A percentile compares a stretch with the other conserved stretches of the same genome.
Conservation (phyloP, 1,140 invertebrate genomes). For the Rhynchophorus ferrugineus region DNA sequence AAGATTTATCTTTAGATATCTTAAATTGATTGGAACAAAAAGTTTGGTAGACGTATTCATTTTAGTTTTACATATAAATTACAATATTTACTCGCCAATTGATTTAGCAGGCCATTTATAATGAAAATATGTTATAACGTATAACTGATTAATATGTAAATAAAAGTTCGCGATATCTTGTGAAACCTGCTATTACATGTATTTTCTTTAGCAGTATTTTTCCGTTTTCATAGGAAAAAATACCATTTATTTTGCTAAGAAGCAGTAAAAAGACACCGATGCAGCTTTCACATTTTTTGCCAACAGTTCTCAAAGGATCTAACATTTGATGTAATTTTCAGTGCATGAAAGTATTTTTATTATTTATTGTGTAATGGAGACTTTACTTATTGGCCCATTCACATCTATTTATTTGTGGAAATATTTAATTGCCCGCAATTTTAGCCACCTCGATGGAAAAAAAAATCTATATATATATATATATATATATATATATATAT, state of each 20-base stretch:
- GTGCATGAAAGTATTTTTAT: constrained; percentile 17
- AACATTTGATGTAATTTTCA: constrained; percentile 21
- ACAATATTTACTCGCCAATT: too few relatives aligned
- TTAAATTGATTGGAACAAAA: too few relatives aligned
- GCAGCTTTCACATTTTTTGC: constrained; percentile 20
- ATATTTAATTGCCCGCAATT: neutral
- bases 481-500: too few relatives aligned
- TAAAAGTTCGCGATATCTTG: too few relatives aligned
- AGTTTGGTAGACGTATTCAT: too few relatives aligned
- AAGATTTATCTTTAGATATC: too few relatives aligned
- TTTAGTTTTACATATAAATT: too few relatives aligned
- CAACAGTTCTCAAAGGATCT: constrained; percentile 17
- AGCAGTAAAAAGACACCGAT: constrained; percentile 13
- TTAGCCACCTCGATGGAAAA: neutral
- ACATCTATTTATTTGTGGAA: constrained; percentile 11
- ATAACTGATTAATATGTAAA: too few relatives aligned
- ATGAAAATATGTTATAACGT: too few relatives aligned
- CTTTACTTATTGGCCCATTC: constrained; percentile 19
- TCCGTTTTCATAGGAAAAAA: constrained; percentile 13
- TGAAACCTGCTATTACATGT: constrained; percentile 5
- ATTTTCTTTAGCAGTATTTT: constrained; percentile 8
- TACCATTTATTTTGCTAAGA: constrained; percentile 14
- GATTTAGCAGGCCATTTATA: too few relatives aligned
- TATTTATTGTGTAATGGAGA: constrained; percentile 27
- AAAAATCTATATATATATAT: too few relatives aligned